phyloP scores from a whole-genome alignment of 2,797 vertebrate genomes.

The Pyrrhura leucotis region DNA sequence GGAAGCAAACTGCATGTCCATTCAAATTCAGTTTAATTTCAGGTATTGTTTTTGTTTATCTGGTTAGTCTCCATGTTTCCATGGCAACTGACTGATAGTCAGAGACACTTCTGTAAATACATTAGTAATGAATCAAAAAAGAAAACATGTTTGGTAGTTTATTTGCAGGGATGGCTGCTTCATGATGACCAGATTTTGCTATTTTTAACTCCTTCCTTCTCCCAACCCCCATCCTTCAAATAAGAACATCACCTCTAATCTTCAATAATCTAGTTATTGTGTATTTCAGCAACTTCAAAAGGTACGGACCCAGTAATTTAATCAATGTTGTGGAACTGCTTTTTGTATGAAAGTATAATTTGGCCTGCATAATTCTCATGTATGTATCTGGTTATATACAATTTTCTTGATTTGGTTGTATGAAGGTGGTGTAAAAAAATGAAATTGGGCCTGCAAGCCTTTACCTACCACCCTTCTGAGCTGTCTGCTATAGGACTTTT shows the following conservation, averaged over 20 bases:
- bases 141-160: conserved; percentile 8
- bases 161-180: conserved; percentile 8
- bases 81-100: conserved; percentile 29
- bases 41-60: conserved; percentile 15
- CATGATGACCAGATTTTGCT: conserved; percentile 2
- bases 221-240: neutral
- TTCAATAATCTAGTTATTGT: neutral
- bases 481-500: neutral
- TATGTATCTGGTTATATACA: neutral
- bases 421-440: neutral
- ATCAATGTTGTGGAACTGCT: neutral
- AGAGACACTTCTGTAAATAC: conserved; percentile 43
- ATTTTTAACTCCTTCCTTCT: conserved; percentile 19
- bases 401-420: neutral
- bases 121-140: conserved; percentile 1
- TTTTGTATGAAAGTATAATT: conserved; percentile 5
- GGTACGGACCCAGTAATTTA: conserved; percentile 17
- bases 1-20: conserved; percentile 34
- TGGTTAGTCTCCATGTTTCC: conserved; percentile 24
- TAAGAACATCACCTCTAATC: conserved; percentile 8
- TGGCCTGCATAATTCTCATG: neutral
- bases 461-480: neutral
- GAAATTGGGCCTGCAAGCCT: neutral
- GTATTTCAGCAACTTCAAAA: conserved; percentile 17
- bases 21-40: conserved; percentile 23